Base-by-base conservation (phyloP, 2,113 vertebrate genomes). In the Corydoras sp. region DNA sequence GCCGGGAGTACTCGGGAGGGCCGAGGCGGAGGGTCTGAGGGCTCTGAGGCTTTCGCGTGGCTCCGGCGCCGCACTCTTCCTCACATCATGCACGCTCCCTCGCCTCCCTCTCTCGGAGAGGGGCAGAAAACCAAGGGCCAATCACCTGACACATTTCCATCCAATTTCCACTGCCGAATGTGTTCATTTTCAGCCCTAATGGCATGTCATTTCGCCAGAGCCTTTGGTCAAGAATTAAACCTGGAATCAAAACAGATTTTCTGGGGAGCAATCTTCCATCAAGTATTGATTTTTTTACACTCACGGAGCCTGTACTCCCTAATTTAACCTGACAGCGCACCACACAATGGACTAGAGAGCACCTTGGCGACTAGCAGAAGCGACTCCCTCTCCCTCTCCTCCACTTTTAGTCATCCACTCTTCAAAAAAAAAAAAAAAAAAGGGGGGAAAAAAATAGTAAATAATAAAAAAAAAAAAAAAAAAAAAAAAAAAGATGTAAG, bases 271-370 rank as follows among this genome's bases (percentile, higher is more conserved):
- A 96, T 98, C 95, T 96, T 95, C 95, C 97, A 97, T 98, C 95
- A 97, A 95, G 94, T 97, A 99, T 99, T 95, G 97, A 99, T 99
- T 99, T 96, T 96, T 96, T 96, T 98, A 98, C 94, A 98, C 94
- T 97, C 92, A 92, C 92, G 83, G 94, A 95, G 92, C 92, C 92
- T 94, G 97, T 98, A 96, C 92, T 97, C 94, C 92, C 94, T 98
- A 98, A 99, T 99, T 99, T 98, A 98, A 99, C 91, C 92, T 97
- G 97, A 98, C 97, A 98, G 93, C 92, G 91, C 90, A 95, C 89
- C 92, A 92, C 93, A 96, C 94, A 97, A 96, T 98, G 95, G 94
- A 92, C 91, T 93, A 80, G 90, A 92, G 92, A 98, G 94, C 92
- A 96, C 93, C 95, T 95, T 94, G 93, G 93, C 90, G 91, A 92